These are phyloP conservation scores for Drosophila multiciliata DNA, from an alignment of 2,888 invertebrate genomes.

Conservation along the genomic window DNA sequence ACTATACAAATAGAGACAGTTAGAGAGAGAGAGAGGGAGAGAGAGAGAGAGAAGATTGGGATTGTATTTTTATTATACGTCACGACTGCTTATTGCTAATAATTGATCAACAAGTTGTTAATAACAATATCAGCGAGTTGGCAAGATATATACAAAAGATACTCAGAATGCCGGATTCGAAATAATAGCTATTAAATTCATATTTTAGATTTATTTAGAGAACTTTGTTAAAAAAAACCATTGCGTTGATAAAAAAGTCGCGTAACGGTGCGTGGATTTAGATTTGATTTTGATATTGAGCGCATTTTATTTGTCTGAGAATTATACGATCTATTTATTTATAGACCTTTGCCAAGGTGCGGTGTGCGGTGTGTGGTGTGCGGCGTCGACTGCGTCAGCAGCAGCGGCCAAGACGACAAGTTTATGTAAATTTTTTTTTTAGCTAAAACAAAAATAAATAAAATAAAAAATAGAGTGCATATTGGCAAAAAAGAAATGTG, in stretches of 20 bases:
- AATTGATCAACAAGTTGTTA: slow-evolving; percentile 18
- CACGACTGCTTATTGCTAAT: background rate
- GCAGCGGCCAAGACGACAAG: slow-evolving; percentile 5
- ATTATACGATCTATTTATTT: slow-evolving; percentile 53
- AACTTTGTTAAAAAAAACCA: background rate
- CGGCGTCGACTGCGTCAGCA: slow-evolving; percentile 10
- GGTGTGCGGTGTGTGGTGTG: slow-evolving; percentile 41
- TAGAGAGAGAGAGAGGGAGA: background rate
- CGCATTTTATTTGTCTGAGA: slow-evolving; percentile 27
- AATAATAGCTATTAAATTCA: background rate
- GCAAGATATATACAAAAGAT: too few species aligned
- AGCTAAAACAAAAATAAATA: slow-evolving; percentile 7
- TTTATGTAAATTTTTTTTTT: slow-evolving; percentile 3
- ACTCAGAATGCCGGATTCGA: too few species aligned
- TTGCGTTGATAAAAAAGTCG: slow-evolving; percentile 23
- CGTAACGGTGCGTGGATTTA: slow-evolving; percentile 19
- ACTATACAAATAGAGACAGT: background rate
- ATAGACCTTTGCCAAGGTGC: slow-evolving; percentile 35
- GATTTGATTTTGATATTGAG: slow-evolving; percentile 39
- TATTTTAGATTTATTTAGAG: background rate
- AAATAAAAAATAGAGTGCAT: slow-evolving; percentile 29
- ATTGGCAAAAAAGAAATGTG: slow-evolving; percentile 12
- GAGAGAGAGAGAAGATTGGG: background rate
- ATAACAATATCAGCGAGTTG: background rate
- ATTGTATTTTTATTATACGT: background rate